Conservation (phyloP, 2,888 invertebrate genomes). For the Dugesia japonica region DNA sequence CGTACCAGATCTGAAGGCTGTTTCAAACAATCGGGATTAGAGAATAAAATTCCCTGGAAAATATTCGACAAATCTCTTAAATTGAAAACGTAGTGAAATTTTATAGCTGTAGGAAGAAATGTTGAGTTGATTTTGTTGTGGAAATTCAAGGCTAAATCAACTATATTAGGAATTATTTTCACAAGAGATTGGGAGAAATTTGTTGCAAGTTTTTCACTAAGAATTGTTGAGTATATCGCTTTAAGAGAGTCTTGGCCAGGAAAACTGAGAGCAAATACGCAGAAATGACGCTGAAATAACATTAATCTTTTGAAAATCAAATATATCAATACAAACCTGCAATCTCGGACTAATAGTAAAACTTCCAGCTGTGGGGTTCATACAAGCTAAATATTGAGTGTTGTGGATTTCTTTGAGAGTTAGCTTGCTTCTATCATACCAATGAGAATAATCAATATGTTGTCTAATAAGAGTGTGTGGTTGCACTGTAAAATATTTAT, state of each 20-base stretch:
- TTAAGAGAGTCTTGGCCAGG: slow-evolving; percentile 67
- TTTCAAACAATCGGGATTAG: slow-evolving; percentile 68
- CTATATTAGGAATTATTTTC: slow-evolving; percentile 60
- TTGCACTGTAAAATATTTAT: slow-evolving; percentile 81
- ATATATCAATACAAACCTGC: slow-evolving; percentile 52
- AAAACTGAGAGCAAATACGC: slow-evolving; percentile 56
- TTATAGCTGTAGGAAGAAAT: slow-evolving; percentile 81
- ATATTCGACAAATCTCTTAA: slow-evolving; percentile 80
- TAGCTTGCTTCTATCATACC: slow-evolving; percentile 80
- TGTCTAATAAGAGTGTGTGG: slow-evolving; percentile 86
- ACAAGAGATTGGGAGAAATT: slow-evolving; percentile 59
- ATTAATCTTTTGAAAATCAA: too few species aligned
- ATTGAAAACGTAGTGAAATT: slow-evolving; percentile 91
- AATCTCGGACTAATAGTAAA: slow-evolving; percentile 85
- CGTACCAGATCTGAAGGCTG: slow-evolving; percentile 66
- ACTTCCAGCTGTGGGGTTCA: slow-evolving; percentile 93
- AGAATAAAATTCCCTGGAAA: slow-evolving; percentile 79
- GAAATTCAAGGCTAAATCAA: slow-evolving; percentile 64
- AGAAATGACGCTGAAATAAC: slow-evolving; percentile 48
- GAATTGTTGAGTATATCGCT: slow-evolving; percentile 70
- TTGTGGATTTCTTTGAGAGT: slow-evolving; percentile 82
- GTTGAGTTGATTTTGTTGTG: slow-evolving; percentile 71
- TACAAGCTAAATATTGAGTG: slow-evolving; percentile 85
- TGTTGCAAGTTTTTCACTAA: slow-evolving; percentile 65
- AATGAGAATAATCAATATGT: slow-evolving; percentile 83